Evolutionary conservation across 2,888 invertebrate species (phyloP), one percentile per base, ranked within the genome.

Genomic region (Caenorhabditis imperialis): DNA sequence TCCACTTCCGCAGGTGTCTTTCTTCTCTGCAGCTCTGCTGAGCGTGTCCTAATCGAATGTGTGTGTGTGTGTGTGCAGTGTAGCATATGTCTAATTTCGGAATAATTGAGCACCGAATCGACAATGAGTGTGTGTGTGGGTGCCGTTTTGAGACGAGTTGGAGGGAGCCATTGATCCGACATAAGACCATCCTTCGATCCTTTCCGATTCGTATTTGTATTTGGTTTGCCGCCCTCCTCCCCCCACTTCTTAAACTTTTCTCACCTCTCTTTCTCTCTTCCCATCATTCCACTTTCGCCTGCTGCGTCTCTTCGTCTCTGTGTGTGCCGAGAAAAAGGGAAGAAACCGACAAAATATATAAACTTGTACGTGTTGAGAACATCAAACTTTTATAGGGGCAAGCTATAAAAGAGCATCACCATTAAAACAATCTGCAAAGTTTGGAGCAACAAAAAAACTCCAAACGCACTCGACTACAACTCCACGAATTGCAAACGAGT

Each of bases 41-140:
- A 61, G 62, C 37, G 47, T 48, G 53, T 38, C n/a, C 42, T 55
- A 65, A 65, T 65, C 40, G 50, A 65, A 55, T 55, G 55, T n/a
- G n/a, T n/a, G n/a, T n/a, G n/a, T n/a, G n/a, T n/a, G n/a, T n/a
- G n/a, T n/a, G n/a, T 50, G 48, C 55, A 65, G 65, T 50, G 55
- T 55, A 65, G 55, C 54, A 47, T 50, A 55, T 65, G 48, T 35
- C 55, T 65, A 65, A 55, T 65, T 65, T 65, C n/a, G 42, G 65
- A 55, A 65, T 55, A 65, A 65, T 65, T 42, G 65, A 55, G 50
- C 65, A 40, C 18, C 20, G 55, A 55, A 55, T 65, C 40, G 47
- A 63, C 47, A 55, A 55, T 63, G 63, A 63, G 54, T 25, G 20
- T n/a, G 47, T 60, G 37, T 33, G 50, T n/a, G 33, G 18, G 37